phyloP scores from a whole-genome alignment of 2,888 invertebrate genomes.

The Chloroclysta siterata region DNA sequence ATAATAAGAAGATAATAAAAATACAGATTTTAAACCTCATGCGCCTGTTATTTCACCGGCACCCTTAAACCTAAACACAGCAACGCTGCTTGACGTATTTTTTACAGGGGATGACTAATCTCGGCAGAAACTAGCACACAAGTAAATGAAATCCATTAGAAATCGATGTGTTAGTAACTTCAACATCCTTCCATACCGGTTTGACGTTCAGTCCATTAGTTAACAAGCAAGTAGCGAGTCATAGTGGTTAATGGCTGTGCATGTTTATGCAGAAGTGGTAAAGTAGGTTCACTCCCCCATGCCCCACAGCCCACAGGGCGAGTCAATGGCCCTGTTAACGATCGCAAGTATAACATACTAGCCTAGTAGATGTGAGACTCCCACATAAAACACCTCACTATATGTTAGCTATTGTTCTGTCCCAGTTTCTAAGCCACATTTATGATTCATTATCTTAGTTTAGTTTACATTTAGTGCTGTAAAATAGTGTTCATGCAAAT shows the following conservation, averaged over 20 bases:
- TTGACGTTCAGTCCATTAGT: conserved; percentile 44
- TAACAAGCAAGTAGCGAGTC: conserved; percentile 39
- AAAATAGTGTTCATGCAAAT: too few relatives aligned
- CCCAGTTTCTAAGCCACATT: too few relatives aligned
- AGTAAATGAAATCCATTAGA: conserved; percentile 1
- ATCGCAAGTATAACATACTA: conserved; percentile 38
- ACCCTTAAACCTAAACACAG: background rate
- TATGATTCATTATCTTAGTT: too few relatives aligned
- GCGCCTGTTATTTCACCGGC: too few relatives aligned
- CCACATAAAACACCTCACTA: background rate
- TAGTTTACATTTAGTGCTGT: too few relatives aligned
- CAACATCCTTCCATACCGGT: conserved; percentile 4
- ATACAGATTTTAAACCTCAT: background rate
- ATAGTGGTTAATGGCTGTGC: conserved; percentile 48
- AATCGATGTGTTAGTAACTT: conserved; percentile 1
- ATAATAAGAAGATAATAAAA: too few relatives aligned
- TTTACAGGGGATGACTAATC: background rate
- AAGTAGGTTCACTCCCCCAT: conserved; percentile 54
- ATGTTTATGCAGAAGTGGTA: conserved; percentile 55
- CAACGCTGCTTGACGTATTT: too few relatives aligned
- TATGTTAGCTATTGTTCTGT: too few relatives aligned
- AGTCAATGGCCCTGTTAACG: conserved; percentile 65
- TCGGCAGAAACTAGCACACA: conserved; percentile 2
- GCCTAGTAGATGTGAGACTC: conserved; percentile 10
- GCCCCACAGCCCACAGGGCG: conserved; percentile 30